Base-by-base conservation (phyloP, 2,888 invertebrate species). In the Euphydryas editha region DNA sequence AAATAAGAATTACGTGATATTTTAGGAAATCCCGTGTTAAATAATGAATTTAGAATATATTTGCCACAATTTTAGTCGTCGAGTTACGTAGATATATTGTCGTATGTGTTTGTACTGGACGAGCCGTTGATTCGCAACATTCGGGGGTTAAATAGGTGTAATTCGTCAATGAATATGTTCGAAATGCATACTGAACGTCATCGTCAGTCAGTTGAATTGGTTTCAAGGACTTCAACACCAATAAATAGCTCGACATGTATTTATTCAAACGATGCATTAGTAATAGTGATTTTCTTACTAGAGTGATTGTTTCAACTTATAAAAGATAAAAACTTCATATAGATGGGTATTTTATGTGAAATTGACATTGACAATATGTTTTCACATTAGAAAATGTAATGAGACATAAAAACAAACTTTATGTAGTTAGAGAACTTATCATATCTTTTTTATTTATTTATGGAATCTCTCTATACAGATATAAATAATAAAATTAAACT, bases 91-190 rank as follows among this genome's bases (percentile, higher is more conserved):
- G 36, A 36, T 36, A 36, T 36, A 36, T 36, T 39, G 8, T 11
- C 8, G 13, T 10, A 15, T 39, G 11, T 4, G 18, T 51, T 30
- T 15, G 24, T n/a, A n/a, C 24, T 24, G 24, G n/a, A 8, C 24
- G 24, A n/a, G n/a, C 11, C 24, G 24, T 51, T 51, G 51, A 51
- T 51, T 51, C 24, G 51, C 54, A 54, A 54, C 17, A 54, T 54
- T 54, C 17, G 36, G 54, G 54, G 54, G 54, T 54, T 54, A 54
- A 54, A 54, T 54, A 36, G 54, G 54, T 36, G 54, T 54, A 54
- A 54, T 54, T 54, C 30, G 30, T 30, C 54, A 54, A 54, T 54
- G 11, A 54, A 36, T 54, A 24, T 54, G 54, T 6, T 51, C 15
- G 49, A 24, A 51, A 24, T 13, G 49, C 49, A 24, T 51, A 21